Conservation (phyloP, 2,797 vertebrate genomes). For the Serranus cabrilla region DNA sequence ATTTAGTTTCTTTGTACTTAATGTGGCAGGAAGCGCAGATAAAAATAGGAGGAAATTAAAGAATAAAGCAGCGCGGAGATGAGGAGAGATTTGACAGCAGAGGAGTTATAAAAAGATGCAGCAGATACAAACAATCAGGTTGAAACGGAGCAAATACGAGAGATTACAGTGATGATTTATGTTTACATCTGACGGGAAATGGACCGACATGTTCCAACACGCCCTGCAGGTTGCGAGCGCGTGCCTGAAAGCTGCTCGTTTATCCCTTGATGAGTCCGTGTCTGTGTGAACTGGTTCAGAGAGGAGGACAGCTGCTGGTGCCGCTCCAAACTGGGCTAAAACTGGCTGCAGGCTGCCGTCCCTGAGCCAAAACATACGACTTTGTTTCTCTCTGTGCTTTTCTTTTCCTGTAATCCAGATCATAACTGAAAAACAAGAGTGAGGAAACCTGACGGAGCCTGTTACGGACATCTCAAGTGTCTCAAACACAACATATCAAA, state of each 20-base stretch:
- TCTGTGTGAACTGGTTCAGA: slow-evolving; percentile 49
- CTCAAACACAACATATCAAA: slow-evolving; percentile 1
- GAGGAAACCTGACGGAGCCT: neutral
- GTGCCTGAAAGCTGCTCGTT: slow-evolving; percentile 37
- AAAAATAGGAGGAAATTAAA: slow-evolving; percentile 39
- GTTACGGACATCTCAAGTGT: slow-evolving; percentile 4
- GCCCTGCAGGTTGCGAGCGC: slow-evolving; percentile 35
- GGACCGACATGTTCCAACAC: slow-evolving; percentile 47
- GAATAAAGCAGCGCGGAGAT: slow-evolving; percentile 27
- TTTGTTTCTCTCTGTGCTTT: slow-evolving; percentile 5
- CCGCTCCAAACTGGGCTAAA: slow-evolving; percentile 28
- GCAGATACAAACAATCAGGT: slow-evolving; percentile 24
- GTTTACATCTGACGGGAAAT: slow-evolving; percentile 33
- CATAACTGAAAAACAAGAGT: slow-evolving; percentile 23
- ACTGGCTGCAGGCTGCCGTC: slow-evolving; percentile 24
- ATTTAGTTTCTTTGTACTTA: slow-evolving; percentile 25
- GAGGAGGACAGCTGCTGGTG: slow-evolving; percentile 32
- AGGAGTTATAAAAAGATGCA: slow-evolving; percentile 15
- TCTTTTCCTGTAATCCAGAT: slow-evolving; percentile 1
- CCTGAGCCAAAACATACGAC: slow-evolving; percentile 25
- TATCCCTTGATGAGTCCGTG: slow-evolving; percentile 8
- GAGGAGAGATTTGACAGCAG: slow-evolving; percentile 20
- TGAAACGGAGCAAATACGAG: slow-evolving; percentile 20
- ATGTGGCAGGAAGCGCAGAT: slow-evolving; percentile 26
- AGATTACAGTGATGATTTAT: slow-evolving; percentile 13